Conservation (phyloP, 2,797 vertebrate species). For the Kryptopterus vitreolus region DNA sequence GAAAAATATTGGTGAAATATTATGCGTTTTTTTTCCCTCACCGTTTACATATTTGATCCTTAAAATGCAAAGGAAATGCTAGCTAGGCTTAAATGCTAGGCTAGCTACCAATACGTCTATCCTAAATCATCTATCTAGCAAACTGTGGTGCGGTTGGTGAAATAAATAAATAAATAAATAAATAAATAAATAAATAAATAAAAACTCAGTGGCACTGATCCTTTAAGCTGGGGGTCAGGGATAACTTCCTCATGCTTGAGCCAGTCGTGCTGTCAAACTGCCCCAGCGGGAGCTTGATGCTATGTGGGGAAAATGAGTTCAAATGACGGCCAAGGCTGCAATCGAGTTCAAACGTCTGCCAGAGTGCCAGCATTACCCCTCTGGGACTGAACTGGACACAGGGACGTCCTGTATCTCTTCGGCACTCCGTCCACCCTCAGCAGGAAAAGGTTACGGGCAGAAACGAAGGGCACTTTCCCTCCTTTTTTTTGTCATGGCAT, state of each 20-base stretch:
- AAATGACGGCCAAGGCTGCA: slow-evolving; percentile 29
- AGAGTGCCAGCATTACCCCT: slow-evolving; percentile 1
- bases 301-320: slow-evolving; percentile 19
- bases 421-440: slow-evolving; percentile 5
- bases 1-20: neutral
- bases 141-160: neutral
- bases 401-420: slow-evolving; percentile 10
- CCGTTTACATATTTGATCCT: no score
- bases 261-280: slow-evolving; percentile 23
- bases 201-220: slow-evolving; percentile 30
- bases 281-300: slow-evolving; percentile 10
- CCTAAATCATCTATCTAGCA: no score
- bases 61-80: neutral
- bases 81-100: neutral
- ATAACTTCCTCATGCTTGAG: slow-evolving; percentile 1
- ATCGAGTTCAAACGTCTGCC: slow-evolving; percentile 16
- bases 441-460: slow-evolving; percentile 4
- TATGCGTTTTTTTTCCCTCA: no score
- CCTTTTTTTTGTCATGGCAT: neutral
- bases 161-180: no score
- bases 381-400: slow-evolving; percentile 28
- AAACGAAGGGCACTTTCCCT: slow-evolving; percentile 9
- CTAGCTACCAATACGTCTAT: no score
- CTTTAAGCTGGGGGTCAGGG: slow-evolving; percentile 35
- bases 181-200: no score